Percentiles rank a stretch among this genome's conserved stretches.
These are phyloP conservation scores for Heliconius ethilla DNA, from an alignment of 2,888 invertebrate genomes.

Conservation along the genomic window DNA sequence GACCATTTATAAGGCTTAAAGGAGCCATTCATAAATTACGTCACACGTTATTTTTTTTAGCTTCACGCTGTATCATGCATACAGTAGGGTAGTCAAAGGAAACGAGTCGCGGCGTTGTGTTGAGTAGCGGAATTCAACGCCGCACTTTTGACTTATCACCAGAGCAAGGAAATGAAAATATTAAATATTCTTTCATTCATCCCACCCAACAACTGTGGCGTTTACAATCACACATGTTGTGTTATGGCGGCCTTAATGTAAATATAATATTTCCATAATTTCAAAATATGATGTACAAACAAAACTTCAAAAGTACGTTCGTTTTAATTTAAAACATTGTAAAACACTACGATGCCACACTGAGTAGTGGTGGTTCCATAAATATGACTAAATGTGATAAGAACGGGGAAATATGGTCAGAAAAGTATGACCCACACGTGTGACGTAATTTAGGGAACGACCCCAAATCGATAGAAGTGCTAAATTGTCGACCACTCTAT, in stretches of 20 bases:
- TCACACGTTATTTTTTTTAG: neutral
- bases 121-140: neutral
- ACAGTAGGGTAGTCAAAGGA: neutral
- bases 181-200: neutral
- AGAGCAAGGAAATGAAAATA: neutral
- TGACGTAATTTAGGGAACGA: neutral
- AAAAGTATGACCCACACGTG: neutral
- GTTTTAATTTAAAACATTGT: too few relatives aligned
- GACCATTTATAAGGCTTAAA: constrained; percentile 10
- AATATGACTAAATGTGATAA: neutral
- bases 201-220: too few relatives aligned
- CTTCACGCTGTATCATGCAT: too few relatives aligned
- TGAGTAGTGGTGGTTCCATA: neutral
- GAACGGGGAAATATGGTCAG: neutral
- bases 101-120: neutral
- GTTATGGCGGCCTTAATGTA: too few relatives aligned
- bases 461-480: constrained; percentile 3
- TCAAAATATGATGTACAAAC: neutral
- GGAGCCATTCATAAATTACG: neutral
- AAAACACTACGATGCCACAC: neutral
- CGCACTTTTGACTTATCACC: neutral
- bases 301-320: neutral
- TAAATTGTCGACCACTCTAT: neutral
- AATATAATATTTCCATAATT: too few relatives aligned
- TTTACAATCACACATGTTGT: neutral